phyloP scores from a whole-genome alignment of 1,140 invertebrate species.

The Drosophila lowei region DNA sequence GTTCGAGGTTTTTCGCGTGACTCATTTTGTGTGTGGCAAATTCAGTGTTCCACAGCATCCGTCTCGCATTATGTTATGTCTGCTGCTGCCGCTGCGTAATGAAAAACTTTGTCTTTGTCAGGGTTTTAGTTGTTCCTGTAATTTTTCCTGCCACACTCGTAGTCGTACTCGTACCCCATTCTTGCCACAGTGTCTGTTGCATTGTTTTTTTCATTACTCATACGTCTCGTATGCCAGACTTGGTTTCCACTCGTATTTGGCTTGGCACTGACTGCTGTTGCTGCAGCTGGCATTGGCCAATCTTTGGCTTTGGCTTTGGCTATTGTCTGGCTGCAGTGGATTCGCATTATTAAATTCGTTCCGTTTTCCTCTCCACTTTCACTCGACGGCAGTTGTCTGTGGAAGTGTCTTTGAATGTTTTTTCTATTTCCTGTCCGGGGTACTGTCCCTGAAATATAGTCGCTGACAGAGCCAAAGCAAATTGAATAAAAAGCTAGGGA shows the following conservation, averaged over 20 bases:
- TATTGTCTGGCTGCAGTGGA: constrained; percentile 16
- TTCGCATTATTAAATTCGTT: constrained; percentile 59
- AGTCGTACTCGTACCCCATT: too few relatives aligned
- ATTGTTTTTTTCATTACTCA: constrained; percentile 70
- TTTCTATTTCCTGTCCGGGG: constrained; percentile 52
- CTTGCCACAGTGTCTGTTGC: constrained; percentile 19
- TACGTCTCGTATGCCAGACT: constrained; percentile 50
- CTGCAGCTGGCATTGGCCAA: constrained; percentile 15
- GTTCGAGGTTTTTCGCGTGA: neutral
- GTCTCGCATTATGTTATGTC: constrained; percentile 58
- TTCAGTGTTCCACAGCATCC: constrained; percentile 46
- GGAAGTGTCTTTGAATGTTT: constrained; percentile 54
- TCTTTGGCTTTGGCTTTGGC: constrained; percentile 9
- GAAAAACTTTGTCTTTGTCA: constrained; percentile 77
- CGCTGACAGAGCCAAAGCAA: constrained; percentile 33
- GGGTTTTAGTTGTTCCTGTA: constrained; percentile 34
- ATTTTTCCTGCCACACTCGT: constrained; percentile 4
- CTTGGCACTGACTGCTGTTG: constrained; percentile 47
- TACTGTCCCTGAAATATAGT: constrained; percentile 20
- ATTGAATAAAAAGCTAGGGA: constrained; percentile 45
- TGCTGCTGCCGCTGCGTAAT: constrained; percentile 54
- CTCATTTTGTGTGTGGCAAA: constrained; percentile 43
- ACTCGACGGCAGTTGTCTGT: constrained; percentile 23
- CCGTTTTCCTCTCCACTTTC: constrained; percentile 55
- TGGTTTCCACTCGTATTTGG: constrained; percentile 31